Percentiles rank a stretch among this genome's conserved stretches.
These are phyloP conservation scores for Tuberolachnus salignus DNA, from an alignment of 2,888 invertebrate genomes.

Conservation along the genomic window DNA sequence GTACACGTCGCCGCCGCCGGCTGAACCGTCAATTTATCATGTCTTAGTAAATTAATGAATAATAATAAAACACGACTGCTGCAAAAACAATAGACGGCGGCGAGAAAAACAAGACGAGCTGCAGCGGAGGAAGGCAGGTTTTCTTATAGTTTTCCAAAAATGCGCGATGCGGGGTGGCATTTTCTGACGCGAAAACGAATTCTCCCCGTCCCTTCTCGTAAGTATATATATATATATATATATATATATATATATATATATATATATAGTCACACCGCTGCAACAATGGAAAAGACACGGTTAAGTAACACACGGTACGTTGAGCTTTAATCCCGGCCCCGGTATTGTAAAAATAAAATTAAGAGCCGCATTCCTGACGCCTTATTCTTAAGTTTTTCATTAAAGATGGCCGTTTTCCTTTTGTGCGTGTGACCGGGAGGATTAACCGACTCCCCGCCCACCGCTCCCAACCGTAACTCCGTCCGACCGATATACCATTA, in stretches of 20 bases:
- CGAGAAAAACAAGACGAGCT: constrained; percentile 18
- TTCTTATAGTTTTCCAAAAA: constrained; percentile 50
- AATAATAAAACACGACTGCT: constrained; percentile 53
- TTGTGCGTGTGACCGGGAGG: constrained; percentile 53
- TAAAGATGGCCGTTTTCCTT: constrained; percentile 56
- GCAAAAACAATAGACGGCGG: constrained; percentile 47
- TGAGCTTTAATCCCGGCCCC: constrained; percentile 53
- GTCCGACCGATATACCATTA: constrained; percentile 24
- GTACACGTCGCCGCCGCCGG: not conserved
- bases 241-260: not conserved
- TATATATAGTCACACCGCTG: constrained; percentile 17
- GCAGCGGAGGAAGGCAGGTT: constrained; percentile 11
- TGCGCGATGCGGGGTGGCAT: constrained; percentile 22
- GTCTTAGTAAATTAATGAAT: constrained; percentile 56
- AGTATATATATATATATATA: not conserved
- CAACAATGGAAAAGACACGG: constrained; percentile 54
- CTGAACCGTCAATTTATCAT: constrained; percentile 52
- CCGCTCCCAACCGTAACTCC: not conserved
- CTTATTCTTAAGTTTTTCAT: constrained; percentile 54
- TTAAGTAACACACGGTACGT: constrained; percentile 57
- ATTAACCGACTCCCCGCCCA: constrained; percentile 18
- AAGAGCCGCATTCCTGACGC: constrained; percentile 55
- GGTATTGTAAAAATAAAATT: constrained; percentile 57
- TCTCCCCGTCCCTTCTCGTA: not conserved
- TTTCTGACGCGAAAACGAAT: constrained; percentile 56